A percentile compares a stretch with the other conserved stretches of the same genome.
phyloP scores from a whole-genome alignment of 2,797 vertebrate genomes.

The Agapornis canus region DNA sequence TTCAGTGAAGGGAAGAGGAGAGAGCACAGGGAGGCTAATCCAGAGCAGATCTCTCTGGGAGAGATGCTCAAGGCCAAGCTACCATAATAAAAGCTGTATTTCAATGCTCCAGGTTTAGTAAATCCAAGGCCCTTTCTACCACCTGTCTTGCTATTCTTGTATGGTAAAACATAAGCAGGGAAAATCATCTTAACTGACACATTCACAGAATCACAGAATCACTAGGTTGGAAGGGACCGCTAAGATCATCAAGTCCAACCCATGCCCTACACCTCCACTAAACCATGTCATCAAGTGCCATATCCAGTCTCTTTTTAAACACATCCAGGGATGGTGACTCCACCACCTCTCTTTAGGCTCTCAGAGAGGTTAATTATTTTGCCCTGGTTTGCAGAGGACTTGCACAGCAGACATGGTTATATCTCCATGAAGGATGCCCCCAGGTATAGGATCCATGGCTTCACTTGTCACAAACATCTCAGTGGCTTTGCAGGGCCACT shows the following conservation, averaged over 20 bases:
- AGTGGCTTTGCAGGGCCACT: neutral
- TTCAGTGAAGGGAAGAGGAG: neutral
- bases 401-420: fast-evolving
- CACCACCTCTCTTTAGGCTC: fast-evolving
- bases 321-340: too few species aligned
- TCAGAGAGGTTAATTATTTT: neutral
- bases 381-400: neutral
- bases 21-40: neutral
- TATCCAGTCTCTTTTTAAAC: too few species aligned
- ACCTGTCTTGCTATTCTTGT: neutral
- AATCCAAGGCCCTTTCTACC: neutral
- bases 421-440: neutral
- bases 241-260: too few species aligned
- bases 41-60: neutral
- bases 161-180: neutral
- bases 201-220: too few species aligned
- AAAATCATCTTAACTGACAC: neutral
- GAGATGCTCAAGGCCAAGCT: neutral
- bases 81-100: neutral
- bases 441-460: neutral
- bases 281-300: too few species aligned
- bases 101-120: neutral
- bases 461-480: fast-evolving
- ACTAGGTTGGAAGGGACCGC: too few species aligned
- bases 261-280: too few species aligned